Conservation (phyloP, 2,888 invertebrate species). For the Xestia c-nigrum region DNA sequence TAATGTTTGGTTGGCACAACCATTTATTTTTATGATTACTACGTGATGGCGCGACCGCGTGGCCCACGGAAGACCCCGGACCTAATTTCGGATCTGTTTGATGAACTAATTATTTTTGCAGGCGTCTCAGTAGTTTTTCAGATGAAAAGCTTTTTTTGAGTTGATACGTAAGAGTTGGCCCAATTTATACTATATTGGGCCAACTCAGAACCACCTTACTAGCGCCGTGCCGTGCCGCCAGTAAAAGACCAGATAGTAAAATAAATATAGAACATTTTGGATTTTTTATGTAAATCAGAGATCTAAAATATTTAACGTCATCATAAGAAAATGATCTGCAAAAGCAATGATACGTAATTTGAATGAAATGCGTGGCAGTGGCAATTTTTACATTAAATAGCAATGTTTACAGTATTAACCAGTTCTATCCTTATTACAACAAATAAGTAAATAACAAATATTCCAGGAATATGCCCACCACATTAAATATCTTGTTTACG, state of each 20-base stretch:
- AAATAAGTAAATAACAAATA: neutral
- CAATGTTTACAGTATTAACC: neutral
- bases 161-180: neutral
- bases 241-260: too few species aligned
- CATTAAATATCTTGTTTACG: neutral
- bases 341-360: neutral
- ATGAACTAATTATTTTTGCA: neutral
- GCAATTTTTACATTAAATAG: neutral
- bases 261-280: neutral
- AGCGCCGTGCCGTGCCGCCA: too few species aligned
- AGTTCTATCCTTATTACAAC: neutral
- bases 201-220: too few species aligned
- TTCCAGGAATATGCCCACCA: neutral
- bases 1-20: constrained; percentile 42
- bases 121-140: neutral
- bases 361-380: neutral
- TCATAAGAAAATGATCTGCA: neutral
- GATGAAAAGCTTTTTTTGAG: too few species aligned
- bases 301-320: neutral
- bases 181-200: too few species aligned
- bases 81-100: constrained; percentile 3
- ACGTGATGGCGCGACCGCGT: constrained; percentile 29
- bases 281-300: neutral
- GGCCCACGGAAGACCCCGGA: neutral
- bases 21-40: constrained; percentile 45